Base-by-base conservation (phyloP, 2,113 vertebrate genomes). In the Zeus faber region DNA sequence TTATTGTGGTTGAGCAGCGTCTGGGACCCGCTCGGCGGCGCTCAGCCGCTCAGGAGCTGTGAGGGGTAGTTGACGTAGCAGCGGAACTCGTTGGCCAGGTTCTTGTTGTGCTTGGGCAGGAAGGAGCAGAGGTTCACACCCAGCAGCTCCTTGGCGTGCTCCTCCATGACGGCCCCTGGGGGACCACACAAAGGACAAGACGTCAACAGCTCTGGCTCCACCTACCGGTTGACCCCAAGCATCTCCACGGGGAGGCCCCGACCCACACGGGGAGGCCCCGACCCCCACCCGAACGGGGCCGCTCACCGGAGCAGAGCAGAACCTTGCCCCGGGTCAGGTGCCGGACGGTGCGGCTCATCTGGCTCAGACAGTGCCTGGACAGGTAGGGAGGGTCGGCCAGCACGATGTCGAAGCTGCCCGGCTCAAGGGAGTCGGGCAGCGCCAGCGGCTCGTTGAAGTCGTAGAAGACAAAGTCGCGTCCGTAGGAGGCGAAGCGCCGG, bases 331-430 rank as follows among this genome's bases (percentile, higher is more conserved):
- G 93, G 37, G 92, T 89, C 72, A 99, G 88, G 74, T 90, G 89
- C 61, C 87, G 89, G 67, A 95, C 64, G 1, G 96, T 98, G 64
- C 94, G 48, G 0, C 93, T 74, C 20, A 91, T 94, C 81, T 98
- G 97, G 39, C 84, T 75, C 64, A 99, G 92, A 77, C 97, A 99
- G 17, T 96, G 95, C 59, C 93, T 88, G 0, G 96, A 96, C 24
- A 99, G 86, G 54, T 98, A 98, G 0, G 97, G 97, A 1, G 96
- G 97, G 65, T 98, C 96, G 1, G 91, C 94, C 10, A 99, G 37
- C n/a, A 99, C 94, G 0, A 98, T 29, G 80, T 97, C 94, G 71
- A 94, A 99, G 74, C 91, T 95, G 29, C 87, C 91, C 2, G 88
- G 81, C 1, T 77, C 27, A 9, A 92, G 59, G 14, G 47, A 24